Evolutionary conservation across 2,113 vertebrate genomes (phyloP).

Genomic region (Cyanistes caeruleus): DNA sequence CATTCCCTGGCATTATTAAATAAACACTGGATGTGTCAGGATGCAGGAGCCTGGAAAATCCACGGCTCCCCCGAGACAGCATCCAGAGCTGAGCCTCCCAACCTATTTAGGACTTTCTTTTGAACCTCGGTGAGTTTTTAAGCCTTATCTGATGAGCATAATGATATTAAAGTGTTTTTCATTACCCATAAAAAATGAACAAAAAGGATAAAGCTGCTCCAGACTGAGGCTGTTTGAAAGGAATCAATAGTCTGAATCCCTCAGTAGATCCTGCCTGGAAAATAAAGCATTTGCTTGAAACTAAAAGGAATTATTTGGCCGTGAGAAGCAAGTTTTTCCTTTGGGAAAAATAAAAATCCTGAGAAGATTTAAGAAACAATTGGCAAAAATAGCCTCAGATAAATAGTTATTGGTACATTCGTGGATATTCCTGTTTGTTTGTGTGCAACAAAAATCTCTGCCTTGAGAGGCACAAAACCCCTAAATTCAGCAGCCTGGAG

Average conservation of each 20-base stretch:
- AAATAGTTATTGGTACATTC: no score
- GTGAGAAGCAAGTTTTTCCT: neutral
- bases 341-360: neutral
- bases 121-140: conserved; percentile 26
- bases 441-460: neutral
- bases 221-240: neutral
- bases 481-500: neutral
- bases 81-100: conserved; percentile 9
- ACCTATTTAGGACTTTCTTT: conserved; percentile 39
- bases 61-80: neutral
- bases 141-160: conserved; percentile 60
- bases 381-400: neutral
- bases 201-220: conserved; percentile 21
- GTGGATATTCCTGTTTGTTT: neutral
- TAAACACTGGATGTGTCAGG: neutral
- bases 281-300: neutral
- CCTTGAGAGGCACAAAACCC: fast-evolving
- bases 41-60: conserved; percentile 23
- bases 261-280: neutral
- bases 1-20: neutral
- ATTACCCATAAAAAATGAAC: conserved; percentile 55
- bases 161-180: conserved; percentile 68
- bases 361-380: neutral
- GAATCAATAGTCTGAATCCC: conserved; percentile 46
- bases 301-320: neutral